Evolutionary conservation across 2,888 invertebrate genomes (phyloP), one percentile per base, ranked within the genome.

Genomic region (Acronicta psi): DNA sequence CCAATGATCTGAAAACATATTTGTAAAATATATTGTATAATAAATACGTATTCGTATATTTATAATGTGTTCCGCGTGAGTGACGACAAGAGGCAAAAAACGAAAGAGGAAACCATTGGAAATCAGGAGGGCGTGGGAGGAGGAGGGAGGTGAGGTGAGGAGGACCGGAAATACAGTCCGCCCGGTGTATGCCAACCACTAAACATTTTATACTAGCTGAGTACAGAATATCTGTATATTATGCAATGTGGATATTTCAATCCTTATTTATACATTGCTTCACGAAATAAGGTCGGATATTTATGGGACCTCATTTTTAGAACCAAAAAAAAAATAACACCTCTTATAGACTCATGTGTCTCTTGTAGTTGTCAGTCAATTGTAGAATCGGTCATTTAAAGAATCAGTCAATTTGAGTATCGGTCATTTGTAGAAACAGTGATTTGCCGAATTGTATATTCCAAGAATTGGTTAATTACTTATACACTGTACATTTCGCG

Each of bases 31-130:
- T 85, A 87, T 86, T 84, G 79, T 80, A 73, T 83, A 84, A 83
- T 84, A 81, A 83, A 81, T 80, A 84, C 73, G 74, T 80, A 75
- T 75, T 65, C 40, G 43, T 69, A 57, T 61, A 77, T 82, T n/a
- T n/a, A 84, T 34, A 34, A 87, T 82, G 80, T 81, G 84, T 86
- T 88, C 77, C 83, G 78, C 84, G 79, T 83, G 86, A 86, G 82
- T 81, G 84, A 79, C 79, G 84, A 84, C 81, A 81, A 84, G 84
- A 80, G 83, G 82, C 77, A 82, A 83, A 86, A 85, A 83, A 81
- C 74, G 79, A 80, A 77, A 60, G 73, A 73, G 74, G 76, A 80
- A 83, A 83, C 82, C 82, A 87, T 87, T 86, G 88, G 86, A 86
- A 88, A 86, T 85, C 79, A 83, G 62, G 74, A 75, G 73, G 80